Percentiles rank a stretch among this genome's conserved stretches.
Evolutionary conservation across 30 jellyfish, hydroid and myxozoan genomes (phyloP).

Genomic region (Phacellophora camtschatica): DNA sequence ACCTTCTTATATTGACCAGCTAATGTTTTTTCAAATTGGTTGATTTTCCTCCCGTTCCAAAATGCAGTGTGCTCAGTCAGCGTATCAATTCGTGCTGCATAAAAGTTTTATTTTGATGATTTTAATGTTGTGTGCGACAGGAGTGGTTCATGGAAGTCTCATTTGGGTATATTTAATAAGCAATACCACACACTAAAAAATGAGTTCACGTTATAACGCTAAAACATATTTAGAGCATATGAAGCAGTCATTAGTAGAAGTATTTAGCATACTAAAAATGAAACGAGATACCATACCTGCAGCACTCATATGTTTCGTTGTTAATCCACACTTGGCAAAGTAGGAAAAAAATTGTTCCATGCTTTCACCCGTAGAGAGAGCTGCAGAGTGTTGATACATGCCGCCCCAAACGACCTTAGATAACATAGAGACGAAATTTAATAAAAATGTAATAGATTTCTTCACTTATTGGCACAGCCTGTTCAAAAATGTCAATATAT

Average conservation of each 20-base stretch:
- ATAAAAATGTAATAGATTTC: too few species aligned
- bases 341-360: constrained; percentile 47
- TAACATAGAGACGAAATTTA: too few species aligned
- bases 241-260: background rate
- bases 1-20: background rate
- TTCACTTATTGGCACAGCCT: too few species aligned
- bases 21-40: background rate
- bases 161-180: too few species aligned
- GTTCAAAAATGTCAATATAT: too few species aligned
- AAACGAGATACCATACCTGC: background rate
- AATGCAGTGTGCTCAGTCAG: constrained; percentile 4
- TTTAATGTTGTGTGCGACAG: too few species aligned
- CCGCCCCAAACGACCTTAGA: constrained; percentile 66
- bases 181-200: too few species aligned
- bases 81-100: constrained; percentile 17
- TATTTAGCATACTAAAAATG: background rate
- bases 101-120: too few species aligned
- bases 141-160: too few species aligned
- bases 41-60: constrained; percentile 22
- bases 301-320: constrained; percentile 29
- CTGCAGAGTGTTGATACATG: constrained; percentile 20
- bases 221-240: background rate
- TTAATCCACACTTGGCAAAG: constrained; percentile 53
- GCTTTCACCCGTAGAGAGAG: constrained; percentile 52
- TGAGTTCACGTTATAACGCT: too few species aligned